A percentile compares a stretch with the other conserved stretches of the same genome.
These are phyloP conservation scores for Temnothorax curvispinosus DNA, from an alignment of 1,140 invertebrate species.

Conservation along the genomic window DNA sequence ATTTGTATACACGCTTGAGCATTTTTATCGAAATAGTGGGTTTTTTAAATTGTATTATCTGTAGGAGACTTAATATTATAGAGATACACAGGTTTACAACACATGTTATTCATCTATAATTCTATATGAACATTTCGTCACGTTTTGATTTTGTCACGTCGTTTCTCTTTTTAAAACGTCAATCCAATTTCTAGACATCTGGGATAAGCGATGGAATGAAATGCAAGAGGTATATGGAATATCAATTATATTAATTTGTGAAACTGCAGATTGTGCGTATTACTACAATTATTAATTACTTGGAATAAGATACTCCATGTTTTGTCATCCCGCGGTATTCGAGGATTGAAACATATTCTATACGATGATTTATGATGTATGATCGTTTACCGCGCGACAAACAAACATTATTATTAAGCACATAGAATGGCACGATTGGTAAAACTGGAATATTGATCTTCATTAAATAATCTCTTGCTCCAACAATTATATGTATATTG, in stretches of 20 bases:
- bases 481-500: neutral
- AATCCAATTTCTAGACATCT: neutral
- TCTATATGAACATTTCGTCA: neutral
- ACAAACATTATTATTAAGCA: slow-evolving; percentile 35
- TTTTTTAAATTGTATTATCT: neutral
- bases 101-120: neutral
- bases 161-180: neutral
- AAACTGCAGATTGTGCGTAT: neutral
- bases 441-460: slow-evolving; percentile 50
- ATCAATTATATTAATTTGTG: slow-evolving; percentile 19
- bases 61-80: neutral
- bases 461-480: slow-evolving; percentile 25
- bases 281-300: slow-evolving; percentile 1
- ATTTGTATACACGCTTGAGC: neutral
- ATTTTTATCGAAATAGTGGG: neutral
- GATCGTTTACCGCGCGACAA: slow-evolving; percentile 12
- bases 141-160: neutral
- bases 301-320: slow-evolving; percentile 34
- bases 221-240: neutral
- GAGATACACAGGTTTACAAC: neutral
- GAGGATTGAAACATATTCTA: slow-evolving; percentile 13
- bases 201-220: neutral
- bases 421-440: neutral
- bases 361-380: slow-evolving; percentile 10
- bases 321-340: neutral